A percentile compares a stretch with the other conserved stretches of the same genome.
phyloP scores from a whole-genome alignment of 2,888 invertebrate genomes.

The Alsophila aescularia region DNA sequence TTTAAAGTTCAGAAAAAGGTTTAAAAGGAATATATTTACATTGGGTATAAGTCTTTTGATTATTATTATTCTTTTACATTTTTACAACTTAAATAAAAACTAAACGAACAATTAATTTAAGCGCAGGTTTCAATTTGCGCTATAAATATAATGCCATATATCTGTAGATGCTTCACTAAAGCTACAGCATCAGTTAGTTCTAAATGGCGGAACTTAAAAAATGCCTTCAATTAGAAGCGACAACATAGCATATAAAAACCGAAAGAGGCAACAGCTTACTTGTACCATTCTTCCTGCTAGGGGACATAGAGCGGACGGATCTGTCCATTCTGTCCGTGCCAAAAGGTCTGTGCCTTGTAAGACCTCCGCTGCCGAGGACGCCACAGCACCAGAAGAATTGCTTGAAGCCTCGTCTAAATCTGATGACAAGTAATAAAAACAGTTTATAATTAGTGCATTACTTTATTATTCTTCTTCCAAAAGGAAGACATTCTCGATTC shows the following conservation, averaged over 20 bases:
- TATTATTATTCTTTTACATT: neutral
- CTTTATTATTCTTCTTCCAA: too few relatives aligned
- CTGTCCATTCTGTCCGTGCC: conserved; percentile 91
- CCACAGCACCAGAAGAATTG: conserved; percentile 96
- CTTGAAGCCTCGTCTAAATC: conserved; percentile 96
- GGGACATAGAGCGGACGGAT: conserved; percentile 89
- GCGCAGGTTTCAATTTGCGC: conserved; percentile 1
- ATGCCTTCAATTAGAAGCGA: conserved; percentile 30
- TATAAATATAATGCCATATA: conserved; percentile 3
- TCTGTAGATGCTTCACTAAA: conserved; percentile 7
- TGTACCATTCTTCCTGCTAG: conserved; percentile 78
- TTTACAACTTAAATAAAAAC: neutral
- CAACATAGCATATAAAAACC: conserved; percentile 28
- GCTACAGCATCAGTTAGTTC: neutral
- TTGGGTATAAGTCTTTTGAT: neutral
- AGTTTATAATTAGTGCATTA: too few relatives aligned
- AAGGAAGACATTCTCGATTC: too few relatives aligned
- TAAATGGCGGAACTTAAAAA: conserved; percentile 14
- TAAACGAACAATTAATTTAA: neutral
- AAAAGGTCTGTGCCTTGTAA: conserved; percentile 89
- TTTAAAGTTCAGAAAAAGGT: neutral
- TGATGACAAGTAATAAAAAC: conserved; percentile 61
- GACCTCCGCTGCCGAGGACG: conserved; percentile 86
- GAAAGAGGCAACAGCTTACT: conserved; percentile 54
- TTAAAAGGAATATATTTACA: neutral